These are phyloP conservation scores for Piezodorus guildinii DNA, from an alignment of 1,140 invertebrate genomes.

Conservation along the genomic window DNA sequence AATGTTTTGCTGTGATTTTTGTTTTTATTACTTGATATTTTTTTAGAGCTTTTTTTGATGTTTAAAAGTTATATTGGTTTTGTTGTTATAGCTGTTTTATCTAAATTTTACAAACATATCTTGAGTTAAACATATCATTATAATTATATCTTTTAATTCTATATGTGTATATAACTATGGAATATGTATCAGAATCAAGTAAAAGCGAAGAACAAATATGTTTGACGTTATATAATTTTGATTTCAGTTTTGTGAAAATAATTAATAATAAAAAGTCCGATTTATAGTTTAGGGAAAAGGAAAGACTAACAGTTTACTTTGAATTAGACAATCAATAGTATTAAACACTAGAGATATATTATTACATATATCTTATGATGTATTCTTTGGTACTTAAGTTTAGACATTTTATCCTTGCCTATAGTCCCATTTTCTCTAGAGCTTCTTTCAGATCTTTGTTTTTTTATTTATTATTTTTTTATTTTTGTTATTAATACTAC, in stretches of 20 bases:
- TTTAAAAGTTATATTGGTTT: constrained; percentile 1
- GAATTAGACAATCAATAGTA: constrained; percentile 29
- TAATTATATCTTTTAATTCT: constrained; percentile 12
- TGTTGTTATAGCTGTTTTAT: constrained; percentile 12
- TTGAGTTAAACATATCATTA: constrained; percentile 19
- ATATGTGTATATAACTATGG: neutral
- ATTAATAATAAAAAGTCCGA: constrained; percentile 13
- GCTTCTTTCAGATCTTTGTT: neutral
- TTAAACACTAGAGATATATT: constrained; percentile 18
- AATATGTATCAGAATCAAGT: constrained; percentile 1
- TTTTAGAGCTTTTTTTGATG: constrained; percentile 12
- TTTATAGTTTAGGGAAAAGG: constrained; percentile 26
- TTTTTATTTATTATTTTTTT: neutral
- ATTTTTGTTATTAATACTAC: neutral
- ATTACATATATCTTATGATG: constrained; percentile 7
- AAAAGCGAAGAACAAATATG: neutral
- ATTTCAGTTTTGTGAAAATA: constrained; percentile 13
- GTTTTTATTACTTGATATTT: constrained; percentile 15
- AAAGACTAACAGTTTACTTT: constrained; percentile 27
- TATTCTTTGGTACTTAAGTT: constrained; percentile 12
- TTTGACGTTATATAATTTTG: constrained; percentile 4
- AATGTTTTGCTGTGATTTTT: constrained; percentile 23
- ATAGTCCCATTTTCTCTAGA: constrained; percentile 7
- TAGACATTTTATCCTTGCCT: constrained; percentile 9
- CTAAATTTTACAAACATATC: constrained; percentile 19